Evolutionary conservation across 35 echinoderm and acorn worm genomes (phyloP), one percentile per base, ranked within the genome.

Genomic region (Strongylocentrotus purpuratus): DNA sequence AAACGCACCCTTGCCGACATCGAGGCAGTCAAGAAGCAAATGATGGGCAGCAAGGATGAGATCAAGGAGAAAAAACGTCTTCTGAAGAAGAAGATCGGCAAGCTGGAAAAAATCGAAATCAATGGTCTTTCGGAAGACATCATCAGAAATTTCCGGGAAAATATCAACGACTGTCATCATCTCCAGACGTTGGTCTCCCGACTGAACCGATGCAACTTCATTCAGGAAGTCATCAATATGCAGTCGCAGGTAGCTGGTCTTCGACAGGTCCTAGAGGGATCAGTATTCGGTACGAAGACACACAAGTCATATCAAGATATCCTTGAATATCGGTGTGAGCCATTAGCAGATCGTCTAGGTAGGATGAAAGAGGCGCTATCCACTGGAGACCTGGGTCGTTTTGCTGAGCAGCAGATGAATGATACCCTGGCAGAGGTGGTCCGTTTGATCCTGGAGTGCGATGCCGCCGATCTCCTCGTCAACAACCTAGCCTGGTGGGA

Each of bases 11-110:
- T 94, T 3, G 86, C 22, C 14, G 97, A 97, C 55, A 94, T 97
- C 9, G 95, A 97, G 88, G 47, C 33, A 20, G 97, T 97, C 33
- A 97, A 97, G 41, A 85, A 48, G 13, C 88, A 87, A 47, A 97
- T 97, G 59, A 94, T 86, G 70, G 97, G 95, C 13, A 95, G 96
- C 61, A 65, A 58, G 7, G 85, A 9, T 9, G 94, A 96, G 22
- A 90, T 92, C 28, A 88, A 94, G n/a, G 89, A 48, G 46, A 94
- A 96, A 50, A 35, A 90, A 59, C 14, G 65, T 17, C 90, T 46
- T 31, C 55, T 78, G 13, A 85, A 87, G 33, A 85, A 86, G 59
- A 94, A 20, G 31, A 33, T 86, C 5, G 61, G 61, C 31, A 14
- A 41, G 32, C 78, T 85, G 33, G 85, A 32, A 14, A 48, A 87